Evolutionary conservation across 1,140 invertebrate species (phyloP), one percentile per base, ranked within the genome.

Genomic region (Drosophila lowei): DNA sequence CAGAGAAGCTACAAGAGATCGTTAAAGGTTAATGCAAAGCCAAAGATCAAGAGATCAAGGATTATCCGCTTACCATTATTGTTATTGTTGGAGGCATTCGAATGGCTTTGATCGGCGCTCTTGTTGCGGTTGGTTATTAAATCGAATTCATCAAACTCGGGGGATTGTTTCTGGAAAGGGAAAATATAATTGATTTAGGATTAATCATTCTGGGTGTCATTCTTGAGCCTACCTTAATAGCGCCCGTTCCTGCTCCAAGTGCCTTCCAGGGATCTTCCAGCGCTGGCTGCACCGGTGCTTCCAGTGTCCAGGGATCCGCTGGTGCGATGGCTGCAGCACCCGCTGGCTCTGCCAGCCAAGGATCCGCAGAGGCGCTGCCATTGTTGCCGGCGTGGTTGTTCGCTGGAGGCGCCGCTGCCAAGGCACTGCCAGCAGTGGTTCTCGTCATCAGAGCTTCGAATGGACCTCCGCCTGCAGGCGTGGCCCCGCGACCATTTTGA

Each of bases 101-200:
- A 81, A 70, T 77, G 77, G 61, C 90, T 90, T 30, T 91, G 90
- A 54, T 92, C 88, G 21, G 90, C 90, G 49, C 91, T 91, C 65
- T 91, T 91, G 72, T 92, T 92, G 53, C 93, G 92, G 92, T 96
- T 96, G 42, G 95, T 95, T 70, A 97, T 95, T 47, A 95, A 93
- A 91, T 97, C 96, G 90, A 97, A 97, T 90, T 97, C 96, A 91
- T 96, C 95, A 79, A 96, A 92, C 91, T 96, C 95, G 5, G 94
- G 94, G n/a, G 94, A 79, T 43, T 75, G 63, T 77, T 90, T 90
- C 89, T 90, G 44, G 6, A 74, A 44, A 6, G 4, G 0, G 2
- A 38, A 49, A 48, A n/a, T 11, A 15, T 8, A 41, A 25, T 42
- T 25, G 9, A 38, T 13, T 13, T 13, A 13, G 9, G 3, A 38